phyloP scores from a whole-genome alignment of 2,888 invertebrate species.

The Cheilosia vernalis region DNA sequence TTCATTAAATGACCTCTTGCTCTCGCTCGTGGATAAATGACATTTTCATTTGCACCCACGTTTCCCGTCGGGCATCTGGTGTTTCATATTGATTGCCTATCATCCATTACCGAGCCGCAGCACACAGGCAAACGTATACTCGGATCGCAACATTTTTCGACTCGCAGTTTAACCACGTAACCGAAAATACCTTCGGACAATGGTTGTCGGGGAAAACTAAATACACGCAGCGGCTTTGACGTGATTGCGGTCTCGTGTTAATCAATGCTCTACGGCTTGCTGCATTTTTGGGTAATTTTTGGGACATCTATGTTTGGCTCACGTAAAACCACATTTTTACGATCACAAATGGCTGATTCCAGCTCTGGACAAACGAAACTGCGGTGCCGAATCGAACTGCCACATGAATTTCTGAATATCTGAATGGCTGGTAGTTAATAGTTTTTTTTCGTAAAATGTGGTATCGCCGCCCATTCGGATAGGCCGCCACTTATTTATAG shows the following conservation, averaged over 20 bases:
- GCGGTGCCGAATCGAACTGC: slow-evolving; percentile 44
- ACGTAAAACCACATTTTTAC: slow-evolving; percentile 59
- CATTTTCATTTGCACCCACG: slow-evolving; percentile 19
- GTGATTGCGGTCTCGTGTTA: slow-evolving; percentile 73
- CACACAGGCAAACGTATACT: slow-evolving; percentile 11
- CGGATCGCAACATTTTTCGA: not conserved
- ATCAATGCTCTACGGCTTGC: slow-evolving; percentile 42
- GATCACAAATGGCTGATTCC: slow-evolving; percentile 26
- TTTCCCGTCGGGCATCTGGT: slow-evolving; percentile 42
- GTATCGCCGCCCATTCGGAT: not conserved
- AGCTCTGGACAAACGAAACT: slow-evolving; percentile 52
- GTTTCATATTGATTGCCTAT: slow-evolving; percentile 68
- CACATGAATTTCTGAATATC: slow-evolving; percentile 50
- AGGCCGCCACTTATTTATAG: slow-evolving; percentile 2
- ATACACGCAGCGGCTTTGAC: slow-evolving; percentile 66
- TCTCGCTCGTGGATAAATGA: slow-evolving; percentile 33
- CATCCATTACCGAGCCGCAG: slow-evolving; percentile 50
- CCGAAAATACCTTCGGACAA: slow-evolving; percentile 61
- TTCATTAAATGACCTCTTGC: slow-evolving; percentile 30
- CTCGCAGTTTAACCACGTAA: slow-evolving; percentile 55
- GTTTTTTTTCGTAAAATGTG: slow-evolving; percentile 14
- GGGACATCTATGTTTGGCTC: not conserved
- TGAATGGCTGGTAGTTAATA: slow-evolving; percentile 58
- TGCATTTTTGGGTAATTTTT: not conserved
- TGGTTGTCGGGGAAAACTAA: slow-evolving; percentile 61